Conservation (phyloP, 2,113 vertebrate genomes). For the Heterotis niloticus region DNA sequence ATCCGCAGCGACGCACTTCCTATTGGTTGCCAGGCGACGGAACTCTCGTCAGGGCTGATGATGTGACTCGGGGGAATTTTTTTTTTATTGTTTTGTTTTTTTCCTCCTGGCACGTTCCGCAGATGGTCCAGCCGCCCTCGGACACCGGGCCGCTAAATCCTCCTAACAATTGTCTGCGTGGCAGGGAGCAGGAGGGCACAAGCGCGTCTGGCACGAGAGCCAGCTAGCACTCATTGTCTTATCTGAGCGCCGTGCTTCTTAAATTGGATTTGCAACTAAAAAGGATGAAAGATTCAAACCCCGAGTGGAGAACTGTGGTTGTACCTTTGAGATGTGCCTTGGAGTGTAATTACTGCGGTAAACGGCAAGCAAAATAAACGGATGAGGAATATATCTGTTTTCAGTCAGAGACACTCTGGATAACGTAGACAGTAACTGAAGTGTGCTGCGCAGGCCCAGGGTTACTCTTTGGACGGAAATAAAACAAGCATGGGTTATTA, state of each 20-base stretch:
- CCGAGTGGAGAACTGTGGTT: neutral
- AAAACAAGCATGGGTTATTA: too few relatives aligned
- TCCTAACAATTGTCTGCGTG: neutral
- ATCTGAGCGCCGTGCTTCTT: too few relatives aligned
- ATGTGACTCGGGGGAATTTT: neutral
- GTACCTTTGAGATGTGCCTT: neutral
- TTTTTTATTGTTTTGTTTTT: conserved; percentile 1
- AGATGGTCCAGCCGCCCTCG: neutral
- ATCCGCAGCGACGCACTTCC: conserved; percentile 47
- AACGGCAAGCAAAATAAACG: too few relatives aligned
- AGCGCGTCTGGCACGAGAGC: neutral
- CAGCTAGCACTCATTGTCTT: neutral
- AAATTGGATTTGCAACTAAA: too few relatives aligned
- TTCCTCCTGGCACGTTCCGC: neutral
- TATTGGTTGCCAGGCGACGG: conserved; percentile 52
- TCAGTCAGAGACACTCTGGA: too few relatives aligned
- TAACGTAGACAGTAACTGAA: neutral
- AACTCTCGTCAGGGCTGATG: conserved; percentile 32
- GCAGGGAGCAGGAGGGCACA: neutral
- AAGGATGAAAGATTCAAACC: neutral
- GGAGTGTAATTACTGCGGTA: too few relatives aligned
- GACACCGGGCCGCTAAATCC: conserved; percentile 4
- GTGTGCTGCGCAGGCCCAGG: neutral
- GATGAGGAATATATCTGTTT: too few relatives aligned
- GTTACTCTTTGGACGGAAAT: too few relatives aligned